Conservation (phyloP, 1,140 invertebrate genomes). For the Trichonephila clavipes region DNA sequence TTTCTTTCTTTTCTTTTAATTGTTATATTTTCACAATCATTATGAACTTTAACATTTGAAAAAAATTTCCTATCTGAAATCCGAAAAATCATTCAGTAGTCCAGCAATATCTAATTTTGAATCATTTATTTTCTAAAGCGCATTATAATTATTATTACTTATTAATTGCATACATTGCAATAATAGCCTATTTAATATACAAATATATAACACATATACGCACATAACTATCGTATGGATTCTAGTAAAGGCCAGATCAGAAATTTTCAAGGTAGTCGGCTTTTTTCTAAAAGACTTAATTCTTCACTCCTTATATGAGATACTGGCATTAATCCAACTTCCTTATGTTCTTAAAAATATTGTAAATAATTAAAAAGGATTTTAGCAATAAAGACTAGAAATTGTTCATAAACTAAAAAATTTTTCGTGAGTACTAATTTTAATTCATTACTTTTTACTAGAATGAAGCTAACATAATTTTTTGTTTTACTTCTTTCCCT, state of each 20-base stretch:
- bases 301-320: background rate
- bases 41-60: too few relatives aligned
- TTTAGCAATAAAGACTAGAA: background rate
- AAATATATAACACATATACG: background rate
- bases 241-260: too few relatives aligned
- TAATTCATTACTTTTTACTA: background rate
- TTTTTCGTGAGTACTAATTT: background rate
- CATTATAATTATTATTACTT: too few relatives aligned
- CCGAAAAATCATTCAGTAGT: too few relatives aligned
- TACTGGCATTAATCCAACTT: background rate
- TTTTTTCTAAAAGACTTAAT: background rate
- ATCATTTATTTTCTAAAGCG: too few relatives aligned
- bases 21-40: too few relatives aligned
- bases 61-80: too few relatives aligned
- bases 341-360: background rate
- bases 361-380: background rate
- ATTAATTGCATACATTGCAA: too few relatives aligned
- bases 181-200: background rate
- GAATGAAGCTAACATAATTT: background rate
- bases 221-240: too few relatives aligned
- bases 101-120: too few relatives aligned
- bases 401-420: background rate
- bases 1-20: too few relatives aligned
- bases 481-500: background rate
- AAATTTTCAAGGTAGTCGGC: background rate